Evolutionary conservation across 1,140 invertebrate species (phyloP), one percentile per base, ranked within the genome.

Genomic region (Neodiprion pinetum): DNA sequence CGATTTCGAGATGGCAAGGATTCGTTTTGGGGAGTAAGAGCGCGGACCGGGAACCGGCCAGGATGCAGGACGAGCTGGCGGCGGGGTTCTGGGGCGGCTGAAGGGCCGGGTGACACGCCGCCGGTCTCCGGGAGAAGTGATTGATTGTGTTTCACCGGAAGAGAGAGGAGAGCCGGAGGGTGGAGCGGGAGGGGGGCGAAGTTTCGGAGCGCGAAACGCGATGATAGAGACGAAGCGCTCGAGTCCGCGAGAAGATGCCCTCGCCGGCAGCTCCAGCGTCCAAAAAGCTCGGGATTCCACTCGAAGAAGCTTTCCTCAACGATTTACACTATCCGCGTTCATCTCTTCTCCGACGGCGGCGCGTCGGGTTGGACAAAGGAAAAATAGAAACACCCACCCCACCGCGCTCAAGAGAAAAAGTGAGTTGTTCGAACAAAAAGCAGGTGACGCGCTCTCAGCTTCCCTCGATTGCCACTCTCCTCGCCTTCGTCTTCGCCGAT

Each of bases 71-170:
- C 17, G 70, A 50, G 74, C 53, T 53, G 28, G 73, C 50, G 49
- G 70, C 50, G 67, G 61, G 73, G 70, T 40, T 66, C 71, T 9
- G 49, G 70, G 40, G 70, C 65, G 65, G 50, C 48, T 23, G 65
- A 48, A 69, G 14, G 67, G 21, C 21, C 65, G 83, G 84, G 83
- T 86, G 85, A 87, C 86, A 86, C 80, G 86, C 84, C 80, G 82
- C 83, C 82, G 80, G 79, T 80, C 28, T 40, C 79, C 78, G 83
- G 83, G 84, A 86, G 86, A 83, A 87, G 87, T 88, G 87, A 88
- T 88, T 89, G 87, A 89, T 88, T 78, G 84, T 89, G 82, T 88
- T 88, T 86, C 83, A 82, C 82, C 85, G 86, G 87, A 89, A 88
- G 85, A 86, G 82, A 82, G 72, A 77, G 80, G 79, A 74, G 65